Base-by-base conservation (phyloP, 1,140 invertebrate genomes). In the Lasaia peninsularis region DNA sequence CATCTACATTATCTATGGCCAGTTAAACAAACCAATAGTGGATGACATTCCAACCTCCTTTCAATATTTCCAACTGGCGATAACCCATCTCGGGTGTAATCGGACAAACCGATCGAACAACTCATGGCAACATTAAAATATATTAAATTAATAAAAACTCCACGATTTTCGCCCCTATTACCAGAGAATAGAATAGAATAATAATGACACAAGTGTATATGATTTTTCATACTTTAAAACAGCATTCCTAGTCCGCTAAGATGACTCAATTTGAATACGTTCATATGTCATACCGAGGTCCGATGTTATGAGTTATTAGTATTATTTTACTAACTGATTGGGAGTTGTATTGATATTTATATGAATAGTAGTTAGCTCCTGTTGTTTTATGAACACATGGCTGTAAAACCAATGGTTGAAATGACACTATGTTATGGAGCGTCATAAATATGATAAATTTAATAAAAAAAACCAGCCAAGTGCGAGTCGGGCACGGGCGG, bases 221-320 rank as follows among this genome's bases (percentile, higher is more conserved):
- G 9, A 44, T 20, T 44, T 18, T 44, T 44, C 18, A 20, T 18
- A 16, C 40, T 44, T 18, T 67, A 67, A 66, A 59, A 67, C 73
- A 67, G 66, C 73, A 78, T 78, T 72, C 75, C 69, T 62, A 64
- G 63, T 69, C 74, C 67, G 74, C 71, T 71, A 78, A 62, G 71
- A 79, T 71, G 76, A 73, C 76, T 79, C 74, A 76, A 79, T 79
- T 74, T 74, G 66, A 75, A 71, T 61, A 67, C 63, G 74, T 78
- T 71, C 73, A 76, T 72, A 62, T 76, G 59, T 65, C 69, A 67
- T 75, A 69, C 74, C 63, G 63, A 54, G 51, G 62, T 58, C 62
- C 61, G 62, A 66, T 61, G 18, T 20, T 44, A 44, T 44, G 40
- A 44, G 40, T 44, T 44, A 44, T 44, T 44, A 44, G 16, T 44